Evolutionary conservation across 2,113 vertebrate species (phyloP).

Genomic region (Trematocara stigmaticum): DNA sequence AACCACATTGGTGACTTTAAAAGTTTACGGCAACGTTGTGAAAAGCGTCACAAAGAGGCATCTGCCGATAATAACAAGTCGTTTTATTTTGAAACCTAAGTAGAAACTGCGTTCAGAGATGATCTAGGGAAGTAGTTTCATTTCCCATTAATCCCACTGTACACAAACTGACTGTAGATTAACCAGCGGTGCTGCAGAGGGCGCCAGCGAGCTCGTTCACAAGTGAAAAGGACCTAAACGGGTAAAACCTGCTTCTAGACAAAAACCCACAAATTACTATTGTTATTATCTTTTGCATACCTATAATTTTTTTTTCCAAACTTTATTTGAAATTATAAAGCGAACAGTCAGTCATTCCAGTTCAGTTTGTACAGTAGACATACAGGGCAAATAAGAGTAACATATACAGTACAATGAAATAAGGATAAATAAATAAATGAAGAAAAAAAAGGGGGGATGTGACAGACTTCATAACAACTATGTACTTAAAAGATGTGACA

Average conservation of each 20-base stretch:
- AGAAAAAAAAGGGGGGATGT: too few relatives aligned
- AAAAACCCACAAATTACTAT: not conserved
- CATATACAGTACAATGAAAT: too few relatives aligned
- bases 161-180: not conserved
- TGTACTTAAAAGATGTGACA: too few relatives aligned
- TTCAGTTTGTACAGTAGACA: too few relatives aligned
- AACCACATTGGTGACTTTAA: too few relatives aligned
- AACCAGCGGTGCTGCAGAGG: not conserved
- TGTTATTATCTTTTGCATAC: not conserved
- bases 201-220: not conserved
- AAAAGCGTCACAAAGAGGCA: not conserved
- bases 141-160: not conserved
- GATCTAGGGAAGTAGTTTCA: not conserved
- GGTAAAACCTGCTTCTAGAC: not conserved
- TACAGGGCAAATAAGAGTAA: too few relatives aligned
- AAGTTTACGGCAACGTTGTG: too few relatives aligned
- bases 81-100: constrained; percentile 2
- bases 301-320: too few relatives aligned
- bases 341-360: too few relatives aligned
- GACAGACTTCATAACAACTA: too few relatives aligned
- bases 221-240: not conserved
- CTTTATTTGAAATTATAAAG: too few relatives aligned
- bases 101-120: not conserved
- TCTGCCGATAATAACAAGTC: fast-evolving
- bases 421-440: too few relatives aligned